Conservation (phyloP, 2,113 vertebrate genomes). For the Nothocercus nigrocapillus region DNA sequence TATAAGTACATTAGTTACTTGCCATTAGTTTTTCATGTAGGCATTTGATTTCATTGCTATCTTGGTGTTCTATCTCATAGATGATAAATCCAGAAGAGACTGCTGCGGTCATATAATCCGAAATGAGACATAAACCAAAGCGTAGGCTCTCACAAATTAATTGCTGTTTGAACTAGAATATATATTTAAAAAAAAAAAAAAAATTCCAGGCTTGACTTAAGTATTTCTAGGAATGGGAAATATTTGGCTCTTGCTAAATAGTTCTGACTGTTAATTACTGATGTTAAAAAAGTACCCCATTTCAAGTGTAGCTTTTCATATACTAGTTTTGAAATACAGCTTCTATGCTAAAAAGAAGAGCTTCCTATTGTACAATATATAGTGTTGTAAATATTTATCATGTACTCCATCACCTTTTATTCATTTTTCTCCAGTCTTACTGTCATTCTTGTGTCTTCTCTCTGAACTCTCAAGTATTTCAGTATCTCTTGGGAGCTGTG, state of each 20-base stretch:
- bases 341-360: not conserved
- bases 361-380: not conserved
- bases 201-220: not conserved
- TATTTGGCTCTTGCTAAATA: not conserved
- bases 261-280: not conserved
- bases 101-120: slow-evolving; percentile 5
- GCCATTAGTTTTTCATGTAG: slow-evolving; percentile 46
- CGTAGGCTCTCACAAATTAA: slow-evolving; percentile 28
- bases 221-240: not conserved
- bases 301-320: not conserved
- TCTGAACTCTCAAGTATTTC: not conserved
- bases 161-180: not conserved
- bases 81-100: slow-evolving; percentile 35
- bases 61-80: slow-evolving; percentile 34
- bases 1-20: slow-evolving; percentile 39
- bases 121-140: slow-evolving; percentile 37
- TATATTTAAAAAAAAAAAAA: not conserved
- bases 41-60: slow-evolving; percentile 41
- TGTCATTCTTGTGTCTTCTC: not conserved
- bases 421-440: not conserved
- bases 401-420: not conserved
- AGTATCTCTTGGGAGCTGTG: not conserved
- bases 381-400: not conserved
- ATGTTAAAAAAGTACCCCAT: not conserved
- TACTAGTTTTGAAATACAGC: not conserved